Evolutionary conservation across 2,888 invertebrate genomes (phyloP).

Genomic region (Meta bourneti): DNA sequence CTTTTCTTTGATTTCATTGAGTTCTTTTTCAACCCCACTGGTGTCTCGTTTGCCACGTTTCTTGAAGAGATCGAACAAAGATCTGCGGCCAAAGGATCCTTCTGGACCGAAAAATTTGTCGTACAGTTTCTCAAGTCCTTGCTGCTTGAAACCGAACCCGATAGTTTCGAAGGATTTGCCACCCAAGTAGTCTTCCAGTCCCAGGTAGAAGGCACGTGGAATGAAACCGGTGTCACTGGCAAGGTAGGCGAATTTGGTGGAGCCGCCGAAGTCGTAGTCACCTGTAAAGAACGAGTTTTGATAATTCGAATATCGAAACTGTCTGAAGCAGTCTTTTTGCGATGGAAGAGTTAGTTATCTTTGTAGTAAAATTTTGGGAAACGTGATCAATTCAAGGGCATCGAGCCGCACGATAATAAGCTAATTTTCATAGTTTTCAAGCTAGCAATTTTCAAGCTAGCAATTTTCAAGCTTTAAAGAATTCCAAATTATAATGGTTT

Average conservation of each 20-base stretch:
- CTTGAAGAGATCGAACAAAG: slow-evolving; percentile 74
- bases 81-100: slow-evolving; percentile 56
- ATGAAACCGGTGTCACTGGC: slow-evolving; percentile 76
- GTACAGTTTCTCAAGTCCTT: slow-evolving; percentile 75
- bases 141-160: slow-evolving; percentile 59
- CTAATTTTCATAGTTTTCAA: too few relatives aligned
- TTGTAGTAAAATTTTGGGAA: too few relatives aligned
- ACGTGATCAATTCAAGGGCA: too few relatives aligned
- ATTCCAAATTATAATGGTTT: too few relatives aligned
- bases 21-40: slow-evolving; percentile 67
- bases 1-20: slow-evolving; percentile 72
- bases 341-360: too few relatives aligned
- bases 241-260: slow-evolving; percentile 69
- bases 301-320: background rate
- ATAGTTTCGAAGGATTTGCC: slow-evolving; percentile 63
- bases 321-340: too few relatives aligned
- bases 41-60: slow-evolving; percentile 52
- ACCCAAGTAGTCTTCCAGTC: slow-evolving; percentile 71
- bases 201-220: slow-evolving; percentile 65
- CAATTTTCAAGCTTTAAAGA: too few relatives aligned
- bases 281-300: slow-evolving; percentile 30
- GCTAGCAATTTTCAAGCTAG: too few relatives aligned
- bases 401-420: too few relatives aligned
- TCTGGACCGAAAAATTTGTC: slow-evolving; percentile 76
- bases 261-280: slow-evolving; percentile 73